phyloP scores from a whole-genome alignment of 2,888 invertebrate species.

The Eustalomyia histrio region DNA sequence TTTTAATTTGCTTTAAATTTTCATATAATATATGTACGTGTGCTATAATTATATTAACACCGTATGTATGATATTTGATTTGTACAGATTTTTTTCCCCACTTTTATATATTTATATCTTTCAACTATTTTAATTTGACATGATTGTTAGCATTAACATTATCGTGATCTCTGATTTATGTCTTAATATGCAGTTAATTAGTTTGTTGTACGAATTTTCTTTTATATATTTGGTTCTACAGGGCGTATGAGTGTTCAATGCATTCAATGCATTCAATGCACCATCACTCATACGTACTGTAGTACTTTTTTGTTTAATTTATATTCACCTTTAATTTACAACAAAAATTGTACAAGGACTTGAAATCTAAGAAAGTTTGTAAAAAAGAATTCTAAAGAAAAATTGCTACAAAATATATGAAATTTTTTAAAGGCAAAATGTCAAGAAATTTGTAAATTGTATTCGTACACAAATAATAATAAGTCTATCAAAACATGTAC shows the following conservation, averaged over 20 bases:
- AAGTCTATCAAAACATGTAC: no score
- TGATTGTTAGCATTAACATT: conserved; percentile 1
- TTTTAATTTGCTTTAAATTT: conserved; percentile 44
- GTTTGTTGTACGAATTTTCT: not conserved
- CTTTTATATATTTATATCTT: not conserved
- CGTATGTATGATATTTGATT: conserved; percentile 22
- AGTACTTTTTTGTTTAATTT: not conserved
- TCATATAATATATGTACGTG: no score
- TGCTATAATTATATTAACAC: conserved; percentile 6
- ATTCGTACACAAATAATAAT: no score
- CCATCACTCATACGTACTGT: not conserved
- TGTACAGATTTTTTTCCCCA: not conserved
- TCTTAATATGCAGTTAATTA: not conserved
- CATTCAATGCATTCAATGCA: not conserved
- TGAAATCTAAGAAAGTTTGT: no score
- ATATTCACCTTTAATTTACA: no score
- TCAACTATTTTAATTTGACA: not conserved
- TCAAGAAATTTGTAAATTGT: no score
- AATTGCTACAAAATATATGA: no score
- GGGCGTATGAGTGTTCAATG: not conserved
- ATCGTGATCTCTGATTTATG: not conserved
- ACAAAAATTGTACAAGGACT: no score
- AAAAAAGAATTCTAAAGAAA: no score
- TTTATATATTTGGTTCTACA: not conserved
- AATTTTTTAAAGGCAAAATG: no score